These are phyloP conservation scores for Cyrtodaria siliqua DNA, from an alignment of 2,888 invertebrate species.

Conservation along the genomic window DNA sequence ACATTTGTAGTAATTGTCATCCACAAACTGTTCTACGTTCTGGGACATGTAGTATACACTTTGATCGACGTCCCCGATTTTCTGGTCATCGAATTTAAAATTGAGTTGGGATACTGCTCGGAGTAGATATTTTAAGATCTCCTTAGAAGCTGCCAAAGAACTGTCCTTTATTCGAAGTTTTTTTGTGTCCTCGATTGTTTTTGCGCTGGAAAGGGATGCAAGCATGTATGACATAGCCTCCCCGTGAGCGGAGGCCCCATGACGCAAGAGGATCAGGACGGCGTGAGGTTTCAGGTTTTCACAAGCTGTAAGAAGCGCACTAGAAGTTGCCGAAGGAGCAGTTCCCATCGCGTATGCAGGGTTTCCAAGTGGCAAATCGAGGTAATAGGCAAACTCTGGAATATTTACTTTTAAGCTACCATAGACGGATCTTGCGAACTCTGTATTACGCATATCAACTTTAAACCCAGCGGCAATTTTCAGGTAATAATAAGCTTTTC, in stretches of 20 bases:
- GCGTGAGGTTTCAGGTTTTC: conserved; percentile 53
- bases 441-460: conserved; percentile 32
- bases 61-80: conserved; percentile 41
- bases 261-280: conserved; percentile 39
- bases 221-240: conserved; percentile 45
- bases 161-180: conserved; percentile 22
- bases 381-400: conserved; percentile 27
- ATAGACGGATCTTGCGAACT: conserved; percentile 37
- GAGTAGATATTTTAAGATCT: conserved; percentile 44
- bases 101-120: conserved; percentile 43
- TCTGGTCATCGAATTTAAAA: conserved; percentile 50
- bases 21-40: conserved; percentile 40
- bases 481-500: conserved; percentile 50
- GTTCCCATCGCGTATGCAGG: conserved; percentile 53
- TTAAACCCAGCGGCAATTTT: conserved; percentile 40
- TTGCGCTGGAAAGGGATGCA: conserved; percentile 39
- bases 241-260: conserved; percentile 58
- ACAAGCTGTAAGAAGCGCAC: conserved; percentile 50
- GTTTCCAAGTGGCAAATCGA: conserved; percentile 61
- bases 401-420: conserved; percentile 34
- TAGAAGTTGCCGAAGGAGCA: conserved; percentile 24
- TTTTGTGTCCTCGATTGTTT: conserved; percentile 45
- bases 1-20: conserved; percentile 44
- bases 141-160: conserved; percentile 41
- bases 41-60: conserved; percentile 51